phyloP scores from a whole-genome alignment of 2,113 vertebrate species.

The Panurus biarmicus region DNA sequence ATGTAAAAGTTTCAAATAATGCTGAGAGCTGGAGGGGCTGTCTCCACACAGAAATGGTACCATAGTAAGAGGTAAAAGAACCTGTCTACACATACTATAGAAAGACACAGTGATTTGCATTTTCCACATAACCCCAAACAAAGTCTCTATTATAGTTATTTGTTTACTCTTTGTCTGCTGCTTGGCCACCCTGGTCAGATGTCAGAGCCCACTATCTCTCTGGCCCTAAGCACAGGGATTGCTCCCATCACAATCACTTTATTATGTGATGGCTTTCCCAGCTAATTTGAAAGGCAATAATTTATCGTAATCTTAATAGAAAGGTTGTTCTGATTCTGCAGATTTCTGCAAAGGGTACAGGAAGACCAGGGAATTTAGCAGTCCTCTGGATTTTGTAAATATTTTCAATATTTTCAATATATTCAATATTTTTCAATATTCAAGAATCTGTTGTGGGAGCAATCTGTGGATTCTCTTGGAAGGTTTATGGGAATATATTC shows the following conservation, averaged over 20 bases:
- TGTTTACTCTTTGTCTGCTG: background rate
- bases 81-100: background rate
- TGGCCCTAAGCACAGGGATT: background rate
- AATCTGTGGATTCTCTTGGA: background rate
- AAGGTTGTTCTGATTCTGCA: background rate
- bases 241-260: background rate
- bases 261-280: background rate
- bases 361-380: background rate
- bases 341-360: background rate
- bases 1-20: background rate
- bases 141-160: background rate
- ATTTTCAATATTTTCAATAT: too few relatives aligned
- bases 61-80: background rate
- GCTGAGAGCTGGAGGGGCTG: background rate
- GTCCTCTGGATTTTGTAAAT: background rate
- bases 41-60: background rate
- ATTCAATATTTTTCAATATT: too few relatives aligned
- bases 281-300: background rate
- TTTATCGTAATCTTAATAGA: background rate
- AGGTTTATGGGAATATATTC: slow-evolving; percentile 36
- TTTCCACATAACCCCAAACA: background rate
- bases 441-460: background rate
- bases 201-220: background rate
- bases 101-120: background rate
- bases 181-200: background rate